A percentile compares a stretch with the other conserved stretches of the same genome.
Conservation (phyloP, 2,113 vertebrate genomes). For the Lampris incognitus region DNA sequence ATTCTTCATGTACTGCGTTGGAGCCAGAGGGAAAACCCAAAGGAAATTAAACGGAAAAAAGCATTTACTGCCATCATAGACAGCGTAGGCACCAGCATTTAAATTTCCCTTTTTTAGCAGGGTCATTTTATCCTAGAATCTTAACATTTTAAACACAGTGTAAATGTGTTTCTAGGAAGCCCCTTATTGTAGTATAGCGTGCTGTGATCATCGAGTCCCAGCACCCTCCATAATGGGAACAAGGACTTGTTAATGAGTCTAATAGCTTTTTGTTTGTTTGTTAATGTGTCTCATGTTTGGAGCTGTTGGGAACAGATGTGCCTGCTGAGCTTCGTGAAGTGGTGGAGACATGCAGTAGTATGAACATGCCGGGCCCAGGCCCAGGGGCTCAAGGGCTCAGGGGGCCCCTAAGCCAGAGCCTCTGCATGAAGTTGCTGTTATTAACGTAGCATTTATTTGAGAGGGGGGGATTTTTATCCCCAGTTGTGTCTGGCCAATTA, state of each 20-base stretch:
- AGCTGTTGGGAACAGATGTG: constrained; percentile 75
- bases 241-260: constrained; percentile 74
- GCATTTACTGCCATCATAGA: background rate
- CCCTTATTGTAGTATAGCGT: constrained; percentile 23
- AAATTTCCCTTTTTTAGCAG: background rate
- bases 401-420: no score
- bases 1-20: constrained; percentile 54
- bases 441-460: no score
- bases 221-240: constrained; percentile 60
- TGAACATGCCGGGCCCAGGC: background rate
- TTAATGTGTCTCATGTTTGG: constrained; percentile 69
- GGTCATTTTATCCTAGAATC: background rate
- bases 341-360: constrained; percentile 65
- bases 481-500: no score
- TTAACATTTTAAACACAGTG: constrained; percentile 30
- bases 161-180: constrained; percentile 56
- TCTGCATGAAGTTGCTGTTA: no score
- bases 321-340: constrained; percentile 79
- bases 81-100: background rate
- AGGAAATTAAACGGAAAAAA: background rate
- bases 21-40: background rate
- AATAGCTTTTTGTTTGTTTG: constrained; percentile 76
- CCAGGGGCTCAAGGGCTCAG: no score
- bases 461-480: no score
- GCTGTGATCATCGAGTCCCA: constrained; percentile 30